Base-by-base conservation (phyloP, 1,140 invertebrate species). In the Drosophila ohnishii region DNA sequence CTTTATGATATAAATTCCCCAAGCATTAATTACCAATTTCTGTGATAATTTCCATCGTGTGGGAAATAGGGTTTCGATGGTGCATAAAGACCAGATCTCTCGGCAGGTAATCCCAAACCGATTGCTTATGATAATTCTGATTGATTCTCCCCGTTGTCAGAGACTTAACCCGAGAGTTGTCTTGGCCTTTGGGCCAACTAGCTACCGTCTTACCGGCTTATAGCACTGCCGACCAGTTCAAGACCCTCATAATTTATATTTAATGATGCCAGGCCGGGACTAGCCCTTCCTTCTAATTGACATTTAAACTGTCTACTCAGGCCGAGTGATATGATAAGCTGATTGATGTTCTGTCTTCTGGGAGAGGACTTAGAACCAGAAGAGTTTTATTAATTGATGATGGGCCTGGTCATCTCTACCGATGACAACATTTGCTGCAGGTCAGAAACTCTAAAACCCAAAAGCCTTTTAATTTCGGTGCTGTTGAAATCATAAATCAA, bases 341-440 rank as follows among this genome's bases (percentile, higher is more conserved):
- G 79, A 87, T 86, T 86, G 83, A 86, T 78, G 76, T 62, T 35
- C 51, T 35, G 32, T 53, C 32, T 53, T 53, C 32, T 51, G 32
- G 32, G 32, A 71, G 67, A 71, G 35, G 65, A 71, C 69, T 71
- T 67, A 67, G 45, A 67, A 60, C 25, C 35, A 64, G 53, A 37
- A 45, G 67, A 44, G 48, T 86, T 84, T 88, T 84, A 88, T 88
- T 88, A 88, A 88, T 88, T 87, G 84, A 87, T 80, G 83, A 76
- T 30, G 50, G 55, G 65, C 50, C 58, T 35, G 51, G 13, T 22
- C 51, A 14, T 37, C 61, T 76, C 65, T 64, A 48, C 55, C 60
- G 83, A 88, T 87, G 83, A 86, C 83, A 86, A 86, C 83, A 87
- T 87, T 87, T 79, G 82, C 82, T 86, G 83, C 83, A 86, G 83